These are phyloP conservation scores for Mormyrops boulengeri DNA, from an alignment of 2,797 vertebrate species.

Conservation along the genomic window DNA sequence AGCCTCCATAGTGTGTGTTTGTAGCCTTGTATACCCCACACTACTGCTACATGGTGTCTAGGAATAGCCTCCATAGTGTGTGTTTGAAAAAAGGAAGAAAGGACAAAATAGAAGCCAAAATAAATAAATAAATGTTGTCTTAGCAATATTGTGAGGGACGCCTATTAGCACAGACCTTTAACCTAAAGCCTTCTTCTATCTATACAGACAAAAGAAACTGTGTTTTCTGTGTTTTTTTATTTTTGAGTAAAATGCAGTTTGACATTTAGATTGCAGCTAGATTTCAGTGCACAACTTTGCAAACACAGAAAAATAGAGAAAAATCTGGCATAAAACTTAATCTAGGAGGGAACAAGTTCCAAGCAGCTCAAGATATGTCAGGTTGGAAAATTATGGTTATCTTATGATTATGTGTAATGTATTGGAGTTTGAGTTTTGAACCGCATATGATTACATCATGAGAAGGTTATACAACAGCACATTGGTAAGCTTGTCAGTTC, in stretches of 20 bases:
- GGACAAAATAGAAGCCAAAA: not conserved
- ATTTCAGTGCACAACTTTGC: not conserved
- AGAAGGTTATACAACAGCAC: not conserved
- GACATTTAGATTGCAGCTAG: not conserved
- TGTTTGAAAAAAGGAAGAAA: not conserved
- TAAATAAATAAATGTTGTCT: not conserved
- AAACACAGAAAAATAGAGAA: not conserved
- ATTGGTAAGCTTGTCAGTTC: not conserved
- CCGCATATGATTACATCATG: not conserved
- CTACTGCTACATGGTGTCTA: not conserved
- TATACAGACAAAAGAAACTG: not conserved
- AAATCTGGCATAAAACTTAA: not conserved
- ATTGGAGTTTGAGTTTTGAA: not conserved
- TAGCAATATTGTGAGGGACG: not conserved
- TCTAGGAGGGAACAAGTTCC: not conserved
- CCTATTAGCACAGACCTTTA: not conserved
- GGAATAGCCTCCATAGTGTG: not conserved
- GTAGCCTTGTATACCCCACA: not conserved
- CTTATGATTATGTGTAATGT: not conserved
- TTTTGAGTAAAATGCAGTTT: not conserved
- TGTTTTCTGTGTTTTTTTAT: not conserved
- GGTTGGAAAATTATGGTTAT: not conserved
- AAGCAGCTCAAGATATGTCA: not conserved
- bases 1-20: not conserved
- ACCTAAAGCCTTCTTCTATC: not conserved